A percentile compares a stretch with the other conserved stretches of the same genome.
phyloP scores from a whole-genome alignment of 2,797 vertebrate genomes.

The Sebastes nivosus region DNA sequence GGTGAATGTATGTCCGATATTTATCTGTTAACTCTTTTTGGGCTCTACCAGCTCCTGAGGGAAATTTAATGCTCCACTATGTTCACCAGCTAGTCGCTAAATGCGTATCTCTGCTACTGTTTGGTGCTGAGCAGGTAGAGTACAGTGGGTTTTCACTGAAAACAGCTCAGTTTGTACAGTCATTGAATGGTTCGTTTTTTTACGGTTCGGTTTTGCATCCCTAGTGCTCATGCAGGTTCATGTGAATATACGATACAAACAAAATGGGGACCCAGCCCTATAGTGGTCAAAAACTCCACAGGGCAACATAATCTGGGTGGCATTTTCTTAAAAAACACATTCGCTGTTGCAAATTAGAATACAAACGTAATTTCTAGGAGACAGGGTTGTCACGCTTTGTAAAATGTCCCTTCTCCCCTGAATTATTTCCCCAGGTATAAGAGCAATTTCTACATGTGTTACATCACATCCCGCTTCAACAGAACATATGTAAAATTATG shows the following conservation, averaged over 20 bases:
- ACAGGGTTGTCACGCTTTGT: background rate
- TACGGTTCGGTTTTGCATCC: too few species aligned
- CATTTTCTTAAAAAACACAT: background rate
- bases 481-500: conserved; percentile 23
- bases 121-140: too few species aligned
- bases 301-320: background rate
- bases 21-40: too few species aligned
- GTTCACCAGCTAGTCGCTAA: too few species aligned
- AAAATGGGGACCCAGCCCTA: background rate
- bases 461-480: background rate
- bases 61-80: too few species aligned
- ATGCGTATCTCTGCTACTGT: too few species aligned
- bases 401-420: background rate
- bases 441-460: background rate
- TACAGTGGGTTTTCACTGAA: too few species aligned
- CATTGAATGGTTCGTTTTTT: too few species aligned
- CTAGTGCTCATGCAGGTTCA: background rate
- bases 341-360: background rate
- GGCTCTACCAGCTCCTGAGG: too few species aligned
- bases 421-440: background rate
- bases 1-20: too few species aligned
- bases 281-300: background rate
- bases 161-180: too few species aligned
- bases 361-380: background rate
- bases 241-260: background rate